A percentile compares a stretch with the other conserved stretches of the same genome.
These are phyloP conservation scores for Philereme transversata DNA, from an alignment of 2,888 invertebrate species.

Conservation along the genomic window DNA sequence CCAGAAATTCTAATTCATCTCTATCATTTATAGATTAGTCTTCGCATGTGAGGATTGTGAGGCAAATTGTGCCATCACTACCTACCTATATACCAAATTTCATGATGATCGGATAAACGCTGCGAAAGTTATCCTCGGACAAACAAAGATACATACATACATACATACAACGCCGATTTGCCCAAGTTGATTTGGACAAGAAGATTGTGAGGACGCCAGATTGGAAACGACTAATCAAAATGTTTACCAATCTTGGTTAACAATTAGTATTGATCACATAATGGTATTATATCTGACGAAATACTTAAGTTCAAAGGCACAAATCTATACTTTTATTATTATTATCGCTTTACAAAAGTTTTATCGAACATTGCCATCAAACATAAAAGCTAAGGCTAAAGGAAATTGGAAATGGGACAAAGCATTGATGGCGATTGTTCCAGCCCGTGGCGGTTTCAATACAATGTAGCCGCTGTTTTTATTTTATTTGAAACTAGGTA, in stretches of 20 bases:
- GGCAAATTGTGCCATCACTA: too few relatives aligned
- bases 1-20: constrained; percentile 2
- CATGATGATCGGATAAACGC: too few relatives aligned
- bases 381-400: constrained; percentile 15
- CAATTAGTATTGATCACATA: too few relatives aligned
- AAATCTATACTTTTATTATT: background rate
- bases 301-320: too few relatives aligned
- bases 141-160: too few relatives aligned
- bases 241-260: background rate
- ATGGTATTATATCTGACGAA: too few relatives aligned
- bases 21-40: background rate
- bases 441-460: constrained; percentile 33
- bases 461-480: constrained; percentile 35
- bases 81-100: too few relatives aligned
- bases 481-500: constrained; percentile 39
- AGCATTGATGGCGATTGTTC: constrained; percentile 40
- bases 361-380: constrained; percentile 17
- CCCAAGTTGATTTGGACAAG: too few relatives aligned
- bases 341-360: constrained; percentile 6
- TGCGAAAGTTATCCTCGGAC: too few relatives aligned
- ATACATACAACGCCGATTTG: too few relatives aligned
- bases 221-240: background rate
- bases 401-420: constrained; percentile 41
- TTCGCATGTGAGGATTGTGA: background rate
- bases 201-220: background rate